Conservation (phyloP, 2,113 vertebrate genomes). For the Seriola dumerili region DNA sequence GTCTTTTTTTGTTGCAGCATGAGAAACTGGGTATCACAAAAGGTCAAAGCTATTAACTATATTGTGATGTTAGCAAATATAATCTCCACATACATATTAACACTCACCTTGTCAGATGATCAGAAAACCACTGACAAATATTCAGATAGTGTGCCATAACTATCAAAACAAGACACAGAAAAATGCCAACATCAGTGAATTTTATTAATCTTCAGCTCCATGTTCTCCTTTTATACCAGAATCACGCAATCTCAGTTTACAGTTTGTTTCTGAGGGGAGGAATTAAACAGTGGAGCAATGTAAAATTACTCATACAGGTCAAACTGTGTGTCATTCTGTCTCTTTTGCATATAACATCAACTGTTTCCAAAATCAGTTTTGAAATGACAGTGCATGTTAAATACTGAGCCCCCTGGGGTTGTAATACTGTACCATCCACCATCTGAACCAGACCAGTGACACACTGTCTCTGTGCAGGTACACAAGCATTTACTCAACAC, state of each 20-base stretch:
- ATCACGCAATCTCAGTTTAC: slow-evolving; percentile 76
- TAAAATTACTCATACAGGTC: slow-evolving; percentile 76
- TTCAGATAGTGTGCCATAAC: neutral
- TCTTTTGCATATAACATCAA: slow-evolving; percentile 82
- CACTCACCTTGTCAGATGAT: neutral
- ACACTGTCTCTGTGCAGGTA: slow-evolving; percentile 43
- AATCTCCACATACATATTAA: neutral
- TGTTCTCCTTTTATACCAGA: slow-evolving; percentile 75
- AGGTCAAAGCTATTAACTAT: neutral
- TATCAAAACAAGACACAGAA: slow-evolving; percentile 41
- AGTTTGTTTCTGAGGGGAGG: slow-evolving; percentile 78
- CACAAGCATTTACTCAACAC: slow-evolving; percentile 57
- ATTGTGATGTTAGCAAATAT: neutral
- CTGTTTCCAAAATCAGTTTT: slow-evolving; percentile 72
- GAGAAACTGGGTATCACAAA: neutral
- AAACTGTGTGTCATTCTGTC: slow-evolving; percentile 65
- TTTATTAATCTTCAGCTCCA: slow-evolving; percentile 85
- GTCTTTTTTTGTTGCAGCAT: slow-evolving; percentile 27
- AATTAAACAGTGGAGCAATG: slow-evolving; percentile 73
- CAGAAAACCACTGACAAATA: neutral
- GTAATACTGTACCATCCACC: slow-evolving; percentile 71
- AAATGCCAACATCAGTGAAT: slow-evolving; percentile 84
- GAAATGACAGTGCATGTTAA: slow-evolving; percentile 73
- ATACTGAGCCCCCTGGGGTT: slow-evolving; percentile 65
- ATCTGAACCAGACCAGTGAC: slow-evolving; percentile 47